phyloP scores from a whole-genome alignment of 2,113 vertebrate species.

The Varanus komodoensis region DNA sequence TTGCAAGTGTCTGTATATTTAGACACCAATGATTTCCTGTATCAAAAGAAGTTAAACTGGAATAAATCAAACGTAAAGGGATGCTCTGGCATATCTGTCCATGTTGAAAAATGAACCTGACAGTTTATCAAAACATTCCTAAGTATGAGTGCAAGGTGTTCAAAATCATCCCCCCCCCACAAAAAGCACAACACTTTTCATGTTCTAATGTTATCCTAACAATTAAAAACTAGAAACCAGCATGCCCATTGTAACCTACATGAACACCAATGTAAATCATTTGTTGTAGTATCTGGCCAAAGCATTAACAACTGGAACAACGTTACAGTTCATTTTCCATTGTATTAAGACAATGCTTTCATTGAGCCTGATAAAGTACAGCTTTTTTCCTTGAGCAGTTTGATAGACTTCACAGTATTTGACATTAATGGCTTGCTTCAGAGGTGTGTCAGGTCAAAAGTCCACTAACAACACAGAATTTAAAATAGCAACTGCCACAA shows the following conservation, averaged over 20 bases:
- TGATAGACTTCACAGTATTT: slow-evolving; percentile 59
- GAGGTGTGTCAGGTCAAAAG: slow-evolving; percentile 64
- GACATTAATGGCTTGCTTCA: slow-evolving; percentile 62
- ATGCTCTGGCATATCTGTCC: background rate
- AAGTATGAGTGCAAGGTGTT: background rate
- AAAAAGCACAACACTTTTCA: background rate
- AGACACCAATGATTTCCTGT: background rate
- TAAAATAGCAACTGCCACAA: slow-evolving; percentile 49
- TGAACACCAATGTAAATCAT: slow-evolving; percentile 35
- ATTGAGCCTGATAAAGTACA: slow-evolving; percentile 41
- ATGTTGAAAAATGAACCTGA: background rate
- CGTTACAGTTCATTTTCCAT: background rate
- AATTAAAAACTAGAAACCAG: slow-evolving; percentile 31
- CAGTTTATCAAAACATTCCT: background rate
- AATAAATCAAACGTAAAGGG: background rate
- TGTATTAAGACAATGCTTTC: background rate
- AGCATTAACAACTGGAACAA: slow-evolving; percentile 33
- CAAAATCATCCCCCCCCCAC: background rate
- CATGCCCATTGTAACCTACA: slow-evolving; percentile 40
- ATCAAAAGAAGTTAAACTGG: background rate
- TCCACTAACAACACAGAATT: slow-evolving; percentile 62
- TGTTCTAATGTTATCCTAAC: background rate
- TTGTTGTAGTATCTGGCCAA: slow-evolving; percentile 31
- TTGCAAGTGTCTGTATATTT: background rate
- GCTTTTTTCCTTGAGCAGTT: slow-evolving; percentile 57